phyloP scores from a whole-genome alignment of 2,113 vertebrate genomes.

The Eudyptes chrysolophus region DNA sequence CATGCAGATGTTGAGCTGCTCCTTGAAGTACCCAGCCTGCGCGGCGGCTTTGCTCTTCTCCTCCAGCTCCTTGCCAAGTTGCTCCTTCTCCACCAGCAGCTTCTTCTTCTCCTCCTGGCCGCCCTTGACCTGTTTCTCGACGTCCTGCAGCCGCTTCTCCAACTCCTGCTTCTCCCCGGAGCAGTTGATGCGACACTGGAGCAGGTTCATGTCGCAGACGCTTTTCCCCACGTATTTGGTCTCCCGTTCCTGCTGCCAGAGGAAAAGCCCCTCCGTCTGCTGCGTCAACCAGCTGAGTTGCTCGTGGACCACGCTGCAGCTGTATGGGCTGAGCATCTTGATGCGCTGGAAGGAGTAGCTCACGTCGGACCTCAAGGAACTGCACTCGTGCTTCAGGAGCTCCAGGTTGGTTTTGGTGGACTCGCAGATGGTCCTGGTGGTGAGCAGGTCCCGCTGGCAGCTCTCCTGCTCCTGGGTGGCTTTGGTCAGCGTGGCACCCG shows the following conservation, averaged over 20 bases:
- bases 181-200: background rate
- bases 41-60: background rate
- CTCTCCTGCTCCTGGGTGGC: slow-evolving; percentile 16
- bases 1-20: slow-evolving; percentile 2
- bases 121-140: background rate
- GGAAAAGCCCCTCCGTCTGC: background rate
- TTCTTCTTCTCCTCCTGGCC: slow-evolving; percentile 14
- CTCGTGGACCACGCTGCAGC: accelerated
- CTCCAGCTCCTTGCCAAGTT: slow-evolving; percentile 54
- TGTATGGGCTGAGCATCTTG: accelerated
- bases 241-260: background rate
- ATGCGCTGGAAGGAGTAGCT: background rate
- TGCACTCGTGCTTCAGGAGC: background rate
- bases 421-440: accelerated
- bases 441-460: background rate
- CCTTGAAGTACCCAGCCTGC: background rate
- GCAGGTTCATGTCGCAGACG: background rate
- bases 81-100: slow-evolving; percentile 49
- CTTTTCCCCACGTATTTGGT: background rate
- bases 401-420: background rate
- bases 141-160: background rate
- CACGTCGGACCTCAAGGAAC: accelerated
- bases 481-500: background rate
- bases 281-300: background rate
- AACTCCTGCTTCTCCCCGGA: slow-evolving; percentile 29